Evolutionary conservation across 2,888 invertebrate genomes (phyloP).

Genomic region (Ormyrus thymus): DNA sequence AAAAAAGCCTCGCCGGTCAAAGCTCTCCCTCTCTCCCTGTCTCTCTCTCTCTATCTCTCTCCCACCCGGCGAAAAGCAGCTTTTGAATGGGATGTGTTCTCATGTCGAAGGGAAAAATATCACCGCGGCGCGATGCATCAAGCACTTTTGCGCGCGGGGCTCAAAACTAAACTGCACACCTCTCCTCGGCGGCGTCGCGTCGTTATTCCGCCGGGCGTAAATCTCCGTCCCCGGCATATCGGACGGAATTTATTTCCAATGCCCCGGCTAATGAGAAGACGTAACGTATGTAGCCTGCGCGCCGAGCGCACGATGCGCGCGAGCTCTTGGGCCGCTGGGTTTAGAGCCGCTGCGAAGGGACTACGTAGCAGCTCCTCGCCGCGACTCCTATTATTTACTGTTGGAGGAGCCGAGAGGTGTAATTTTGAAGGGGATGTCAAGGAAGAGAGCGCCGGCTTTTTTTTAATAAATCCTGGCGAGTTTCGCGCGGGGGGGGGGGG

Average conservation of each 20-base stretch:
- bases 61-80: slow-evolving; percentile 10
- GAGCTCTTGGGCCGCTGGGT: not conserved
- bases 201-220: slow-evolving; percentile 40
- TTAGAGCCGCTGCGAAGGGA: slow-evolving; percentile 14
- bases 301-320: not conserved
- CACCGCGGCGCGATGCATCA: slow-evolving; percentile 31
- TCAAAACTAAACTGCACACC: slow-evolving; percentile 36
- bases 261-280: slow-evolving; percentile 50
- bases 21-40: too few species aligned
- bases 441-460: not conserved
- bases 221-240: slow-evolving; percentile 38
- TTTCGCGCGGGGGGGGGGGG: too few species aligned
- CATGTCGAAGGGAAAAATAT: slow-evolving; percentile 37
- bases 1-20: too few species aligned
- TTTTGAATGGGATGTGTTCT: slow-evolving; percentile 35
- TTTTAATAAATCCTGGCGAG: too few species aligned
- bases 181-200: not conserved
- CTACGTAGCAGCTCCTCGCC: slow-evolving; percentile 18
- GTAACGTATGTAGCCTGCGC: slow-evolving; percentile 30
- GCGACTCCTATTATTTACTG: slow-evolving; percentile 44
- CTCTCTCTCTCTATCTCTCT: too few species aligned
- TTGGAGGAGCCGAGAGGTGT: slow-evolving; percentile 1
- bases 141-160: slow-evolving; percentile 5
- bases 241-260: slow-evolving; percentile 49
- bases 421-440: slow-evolving; percentile 30